These are phyloP conservation scores for Volucella inanis DNA, from an alignment of 2,888 invertebrate species.

Conservation along the genomic window DNA sequence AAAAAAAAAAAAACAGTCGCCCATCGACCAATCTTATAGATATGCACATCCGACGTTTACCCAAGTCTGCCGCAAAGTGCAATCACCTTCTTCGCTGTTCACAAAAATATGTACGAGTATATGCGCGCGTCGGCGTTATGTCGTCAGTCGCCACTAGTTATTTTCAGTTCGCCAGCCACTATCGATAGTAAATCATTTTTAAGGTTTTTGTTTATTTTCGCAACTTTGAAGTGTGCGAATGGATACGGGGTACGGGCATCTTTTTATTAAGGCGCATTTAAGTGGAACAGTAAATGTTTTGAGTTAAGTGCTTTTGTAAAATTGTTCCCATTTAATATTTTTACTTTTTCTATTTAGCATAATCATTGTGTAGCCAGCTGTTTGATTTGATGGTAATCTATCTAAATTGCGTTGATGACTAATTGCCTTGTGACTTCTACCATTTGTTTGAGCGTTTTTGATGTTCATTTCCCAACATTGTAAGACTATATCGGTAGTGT, in stretches of 20 bases:
- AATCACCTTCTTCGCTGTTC: conserved; percentile 42
- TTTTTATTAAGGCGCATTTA: conserved; percentile 16
- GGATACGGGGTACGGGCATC: not conserved
- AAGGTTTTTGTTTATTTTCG: not conserved
- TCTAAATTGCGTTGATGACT: conserved; percentile 34
- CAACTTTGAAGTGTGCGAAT: not conserved
- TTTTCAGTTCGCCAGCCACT: not conserved
- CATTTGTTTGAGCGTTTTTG: not conserved
- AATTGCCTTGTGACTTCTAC: conserved; percentile 38
- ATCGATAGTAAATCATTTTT: conserved; percentile 46
- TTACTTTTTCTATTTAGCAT: conserved; percentile 1
- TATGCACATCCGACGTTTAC: conserved; percentile 32
- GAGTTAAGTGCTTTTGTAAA: not conserved
- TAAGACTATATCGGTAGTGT: no score
- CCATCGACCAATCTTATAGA: conserved; percentile 16
- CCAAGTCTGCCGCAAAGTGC: conserved; percentile 33
- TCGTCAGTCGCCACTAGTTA: conserved; percentile 10
- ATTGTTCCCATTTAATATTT: no score
- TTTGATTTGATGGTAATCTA: conserved; percentile 11
- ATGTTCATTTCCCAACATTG: not conserved
- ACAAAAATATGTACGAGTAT: not conserved
- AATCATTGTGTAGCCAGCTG: conserved; percentile 8
- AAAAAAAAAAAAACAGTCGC: conserved; percentile 4
- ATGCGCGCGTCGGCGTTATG: conserved; percentile 19
- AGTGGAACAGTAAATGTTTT: conserved; percentile 26